These are phyloP conservation scores for Crematogaster levior DNA, from an alignment of 2,888 invertebrate species.

Conservation along the genomic window DNA sequence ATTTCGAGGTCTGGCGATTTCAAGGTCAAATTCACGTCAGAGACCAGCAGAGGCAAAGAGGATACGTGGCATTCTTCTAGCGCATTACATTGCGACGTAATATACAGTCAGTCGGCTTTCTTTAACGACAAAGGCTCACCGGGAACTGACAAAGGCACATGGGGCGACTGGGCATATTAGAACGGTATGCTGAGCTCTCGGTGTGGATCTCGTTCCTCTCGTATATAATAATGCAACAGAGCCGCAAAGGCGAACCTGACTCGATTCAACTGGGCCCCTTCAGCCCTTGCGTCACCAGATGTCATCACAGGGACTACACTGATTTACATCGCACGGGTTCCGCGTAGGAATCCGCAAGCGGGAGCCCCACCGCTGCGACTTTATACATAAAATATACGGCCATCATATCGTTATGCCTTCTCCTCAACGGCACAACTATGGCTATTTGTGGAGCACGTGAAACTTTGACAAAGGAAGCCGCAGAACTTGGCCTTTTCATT, in stretches of 20 bases:
- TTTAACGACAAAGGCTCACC: constrained; percentile 82
- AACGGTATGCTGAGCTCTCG: constrained; percentile 80
- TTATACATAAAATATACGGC: constrained; percentile 82
- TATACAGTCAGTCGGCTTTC: constrained; percentile 84
- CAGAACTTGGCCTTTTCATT: constrained; percentile 17
- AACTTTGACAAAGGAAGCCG: constrained; percentile 68
- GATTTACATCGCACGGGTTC: constrained; percentile 80
- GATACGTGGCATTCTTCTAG: constrained; percentile 72
- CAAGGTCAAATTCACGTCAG: constrained; percentile 52
- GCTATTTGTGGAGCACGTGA: constrained; percentile 50
- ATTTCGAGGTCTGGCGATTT: neutral
- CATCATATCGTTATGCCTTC: constrained; percentile 82
- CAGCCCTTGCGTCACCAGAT: constrained; percentile 81
- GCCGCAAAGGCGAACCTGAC: constrained; percentile 54
- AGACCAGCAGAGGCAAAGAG: constrained; percentile 60
- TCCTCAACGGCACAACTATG: constrained; percentile 68
- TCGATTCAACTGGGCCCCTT: constrained; percentile 59
- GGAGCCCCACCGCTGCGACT: constrained; percentile 60
- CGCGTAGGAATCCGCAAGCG: constrained; percentile 59
- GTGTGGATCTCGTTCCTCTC: constrained; percentile 55
- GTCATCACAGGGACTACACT: constrained; percentile 78
- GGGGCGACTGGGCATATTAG: constrained; percentile 83
- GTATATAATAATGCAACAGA: constrained; percentile 78
- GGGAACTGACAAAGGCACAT: constrained; percentile 79
- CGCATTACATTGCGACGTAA: constrained; percentile 82